A percentile compares a stretch with the other conserved stretches of the same genome.
phyloP scores from a whole-genome alignment of 1,140 invertebrate genomes.

The Drosophila tsacasi region DNA sequence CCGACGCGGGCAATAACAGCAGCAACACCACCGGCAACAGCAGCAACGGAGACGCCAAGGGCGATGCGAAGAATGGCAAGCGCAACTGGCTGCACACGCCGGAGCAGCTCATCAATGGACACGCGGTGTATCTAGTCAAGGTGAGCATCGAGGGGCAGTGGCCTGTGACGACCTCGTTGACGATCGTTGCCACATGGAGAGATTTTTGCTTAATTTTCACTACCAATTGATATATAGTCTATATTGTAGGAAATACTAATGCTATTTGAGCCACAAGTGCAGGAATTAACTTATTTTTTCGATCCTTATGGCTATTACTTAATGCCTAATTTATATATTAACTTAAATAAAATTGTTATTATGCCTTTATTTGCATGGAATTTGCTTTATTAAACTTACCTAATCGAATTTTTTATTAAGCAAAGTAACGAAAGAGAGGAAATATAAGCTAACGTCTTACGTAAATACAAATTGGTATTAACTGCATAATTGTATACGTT shows the following conservation, averaged over 20 bases:
- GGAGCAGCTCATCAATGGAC: conserved; percentile 96
- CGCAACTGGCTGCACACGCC: conserved; percentile 97
- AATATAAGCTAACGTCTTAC: background rate
- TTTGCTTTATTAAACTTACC: conserved; percentile 1
- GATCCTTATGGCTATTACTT: background rate
- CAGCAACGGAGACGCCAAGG: conserved; percentile 69
- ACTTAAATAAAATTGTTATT: background rate
- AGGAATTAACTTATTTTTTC: background rate
- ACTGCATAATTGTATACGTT: conserved; percentile 1
- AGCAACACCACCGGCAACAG: conserved; percentile 70
- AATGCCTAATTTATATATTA: background rate
- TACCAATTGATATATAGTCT: background rate
- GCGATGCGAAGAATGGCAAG: conserved; percentile 84
- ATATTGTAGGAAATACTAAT: background rate
- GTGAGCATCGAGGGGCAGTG: conserved; percentile 86
- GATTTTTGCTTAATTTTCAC: background rate
- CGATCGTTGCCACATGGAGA: conserved; percentile 5
- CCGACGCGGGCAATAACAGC: conserved; percentile 78
- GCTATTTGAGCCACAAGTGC: background rate
- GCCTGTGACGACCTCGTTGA: conserved; percentile 44
- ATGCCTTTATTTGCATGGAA: background rate
- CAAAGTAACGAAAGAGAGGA: background rate
- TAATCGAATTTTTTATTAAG: conserved; percentile 1
- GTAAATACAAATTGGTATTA: conserved; percentile 5
- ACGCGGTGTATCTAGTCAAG: conserved; percentile 98